Conservation (phyloP, 1,140 invertebrate species). For the Bombus balteatus region DNA sequence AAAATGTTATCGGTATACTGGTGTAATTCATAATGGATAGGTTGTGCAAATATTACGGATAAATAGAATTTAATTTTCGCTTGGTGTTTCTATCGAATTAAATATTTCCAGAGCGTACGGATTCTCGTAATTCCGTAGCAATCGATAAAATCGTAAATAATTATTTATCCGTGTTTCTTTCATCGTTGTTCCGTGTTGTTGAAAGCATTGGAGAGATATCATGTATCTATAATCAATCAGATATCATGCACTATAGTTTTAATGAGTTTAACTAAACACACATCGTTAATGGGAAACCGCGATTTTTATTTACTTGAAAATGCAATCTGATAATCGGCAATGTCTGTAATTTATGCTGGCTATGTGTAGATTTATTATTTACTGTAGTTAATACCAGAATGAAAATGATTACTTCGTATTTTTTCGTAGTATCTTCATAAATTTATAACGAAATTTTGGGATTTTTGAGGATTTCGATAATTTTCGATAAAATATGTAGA, state of each 20-base stretch:
- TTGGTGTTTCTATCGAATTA: constrained; percentile 19
- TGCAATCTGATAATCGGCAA: background rate
- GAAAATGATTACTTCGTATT: too few species aligned
- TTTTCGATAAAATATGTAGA: too few species aligned
- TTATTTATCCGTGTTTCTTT: background rate
- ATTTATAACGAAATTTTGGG: too few species aligned
- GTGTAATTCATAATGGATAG: background rate
- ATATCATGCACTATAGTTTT: background rate
- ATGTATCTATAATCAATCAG: too few species aligned
- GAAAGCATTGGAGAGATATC: background rate
- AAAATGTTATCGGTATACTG: background rate
- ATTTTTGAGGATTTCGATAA: too few species aligned
- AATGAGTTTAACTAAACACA: background rate
- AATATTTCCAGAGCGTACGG: background rate
- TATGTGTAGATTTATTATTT: background rate
- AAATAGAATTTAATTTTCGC: constrained; percentile 9
- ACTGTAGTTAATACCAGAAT: too few species aligned
- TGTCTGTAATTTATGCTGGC: background rate
- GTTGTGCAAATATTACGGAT: background rate
- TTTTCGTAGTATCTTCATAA: too few species aligned
- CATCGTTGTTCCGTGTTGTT: too few species aligned
- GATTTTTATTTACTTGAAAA: background rate
- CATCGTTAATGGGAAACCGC: background rate
- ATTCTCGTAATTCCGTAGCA: constrained; percentile 18
- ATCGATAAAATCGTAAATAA: constrained; percentile 25